phyloP scores from a whole-genome alignment of 2,797 vertebrate genomes.

The Gadopsis bispinosus region DNA sequence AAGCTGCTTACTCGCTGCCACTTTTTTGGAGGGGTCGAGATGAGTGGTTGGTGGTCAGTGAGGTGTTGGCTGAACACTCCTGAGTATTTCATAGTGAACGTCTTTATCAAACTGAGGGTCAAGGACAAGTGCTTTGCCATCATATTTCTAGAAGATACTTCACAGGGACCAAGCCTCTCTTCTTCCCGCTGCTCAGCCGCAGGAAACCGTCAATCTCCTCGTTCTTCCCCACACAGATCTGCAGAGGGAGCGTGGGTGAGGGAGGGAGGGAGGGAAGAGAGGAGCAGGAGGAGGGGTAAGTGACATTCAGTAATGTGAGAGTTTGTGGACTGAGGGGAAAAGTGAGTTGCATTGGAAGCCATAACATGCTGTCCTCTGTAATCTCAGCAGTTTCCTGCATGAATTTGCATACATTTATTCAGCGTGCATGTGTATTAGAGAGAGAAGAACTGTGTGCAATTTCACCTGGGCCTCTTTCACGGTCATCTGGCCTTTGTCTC shows the following conservation, averaged over 20 bases:
- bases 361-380: conserved; percentile 51
- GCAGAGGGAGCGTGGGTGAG: conserved; percentile 29
- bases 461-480: conserved; percentile 93
- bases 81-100: conserved; percentile 67
- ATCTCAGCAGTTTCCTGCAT: conserved; percentile 69
- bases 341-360: conserved; percentile 41
- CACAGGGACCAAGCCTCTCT: conserved; percentile 89
- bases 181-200: conserved; percentile 91
- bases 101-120: conserved; percentile 39
- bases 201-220: conserved; percentile 88
- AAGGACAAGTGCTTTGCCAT: conserved; percentile 54
- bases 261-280: neutral
- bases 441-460: conserved; percentile 1
- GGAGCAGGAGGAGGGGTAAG: conserved; percentile 33
- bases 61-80: conserved; percentile 71
- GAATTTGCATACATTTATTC: conserved; percentile 71
- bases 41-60: conserved; percentile 57
- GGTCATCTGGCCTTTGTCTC: conserved; percentile 91
- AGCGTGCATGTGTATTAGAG: conserved; percentile 4
- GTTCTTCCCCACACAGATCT: conserved; percentile 90
- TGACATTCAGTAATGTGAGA: conserved; percentile 44
- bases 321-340: conserved; percentile 43
- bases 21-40: conserved; percentile 37
- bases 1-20: conserved; percentile 51
- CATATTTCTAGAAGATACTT: conserved; percentile 88